Evolutionary conservation across 2,797 vertebrate species (phyloP).

Genomic region (Schizothorax lantsangensis): DNA sequence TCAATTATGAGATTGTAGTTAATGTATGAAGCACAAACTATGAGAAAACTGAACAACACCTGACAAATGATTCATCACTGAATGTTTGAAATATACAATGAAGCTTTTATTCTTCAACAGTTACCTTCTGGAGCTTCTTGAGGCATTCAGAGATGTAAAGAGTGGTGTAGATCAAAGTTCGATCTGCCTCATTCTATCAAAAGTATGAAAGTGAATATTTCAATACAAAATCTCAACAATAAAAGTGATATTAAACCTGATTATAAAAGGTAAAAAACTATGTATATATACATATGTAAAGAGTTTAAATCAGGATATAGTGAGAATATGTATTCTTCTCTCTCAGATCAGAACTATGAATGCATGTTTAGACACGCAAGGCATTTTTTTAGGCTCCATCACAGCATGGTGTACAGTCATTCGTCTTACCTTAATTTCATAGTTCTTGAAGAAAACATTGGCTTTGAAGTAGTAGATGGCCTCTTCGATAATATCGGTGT

Average conservation of each 20-base stretch:
- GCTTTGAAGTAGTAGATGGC: constrained; percentile 99
- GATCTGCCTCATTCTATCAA: constrained; percentile 93
- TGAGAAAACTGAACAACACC: background rate
- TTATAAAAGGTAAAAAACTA: background rate
- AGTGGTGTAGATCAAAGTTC: constrained; percentile 96
- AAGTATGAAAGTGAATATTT: background rate
- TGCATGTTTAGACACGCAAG: constrained; percentile 40
- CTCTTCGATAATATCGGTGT: constrained; percentile 95
- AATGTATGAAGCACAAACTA: background rate
- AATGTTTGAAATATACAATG: background rate
- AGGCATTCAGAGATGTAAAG: constrained; percentile 99
- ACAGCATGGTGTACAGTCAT: background rate
- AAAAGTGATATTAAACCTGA: background rate
- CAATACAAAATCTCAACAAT: background rate
- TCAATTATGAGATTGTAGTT: constrained; percentile 1
- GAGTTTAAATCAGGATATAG: too few species aligned
- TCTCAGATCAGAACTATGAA: background rate
- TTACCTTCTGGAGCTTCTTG: constrained; percentile 97
- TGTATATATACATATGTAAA: background rate
- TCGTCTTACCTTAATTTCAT: constrained; percentile 94
- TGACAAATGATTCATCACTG: background rate
- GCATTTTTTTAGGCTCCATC: background rate
- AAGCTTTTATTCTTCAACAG: background rate
- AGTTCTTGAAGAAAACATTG: constrained; percentile 99
- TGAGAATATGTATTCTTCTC: background rate